Evolutionary conservation across 2,888 invertebrate genomes (phyloP), one percentile per base, ranked within the genome.

Genomic region (Microdon myrmicae): DNA sequence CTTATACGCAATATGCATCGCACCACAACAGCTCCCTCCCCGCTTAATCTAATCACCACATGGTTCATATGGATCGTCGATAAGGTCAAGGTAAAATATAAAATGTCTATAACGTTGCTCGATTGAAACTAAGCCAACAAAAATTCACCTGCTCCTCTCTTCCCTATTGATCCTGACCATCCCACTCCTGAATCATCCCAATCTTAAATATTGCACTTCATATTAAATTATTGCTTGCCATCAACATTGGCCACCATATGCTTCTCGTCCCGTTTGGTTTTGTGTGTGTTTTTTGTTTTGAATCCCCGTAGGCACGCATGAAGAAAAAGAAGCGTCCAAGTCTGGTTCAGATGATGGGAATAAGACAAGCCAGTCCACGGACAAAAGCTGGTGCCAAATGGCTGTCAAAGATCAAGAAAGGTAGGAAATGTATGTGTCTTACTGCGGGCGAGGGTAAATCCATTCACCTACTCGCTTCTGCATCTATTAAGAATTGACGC

Each of bases 1-100:
- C 84, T 99, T 75, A 96, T 99, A 77, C 85, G 98, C 69, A 96
- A 96, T 77, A 99, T 99, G 97, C 98, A 97, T 82, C 88, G 91
- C 74, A 96, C 97, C 4, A 95, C 92, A 49, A 96, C 97, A 1
- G 97, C 99, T 1, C 98, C 99, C 0, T 92, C 98, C 8, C 99
- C 99, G 1, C 87, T 99, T 69, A 99, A 99, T 81, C 86, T 99
- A 69, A 87, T 99, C 73, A 97, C 96, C 32, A 94, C 93, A 32
- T 94, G 94, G 94, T 84, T 93, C 64, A 88, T 91, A 81, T 94
- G 91, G 83, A 83, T 94, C 68, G 87, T 89, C 71, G 87, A 89
- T 71, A 82, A 89, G 73, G 93, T 92, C 83, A 90, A 85, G 84
- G 87, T 87, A 81, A 77, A 75, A 72, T 72, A 71, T 71, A 68